Percentiles rank a stretch among this genome's conserved stretches.
Conservation (phyloP, 2,797 vertebrate species). For the Pogonophryne albipinna region DNA sequence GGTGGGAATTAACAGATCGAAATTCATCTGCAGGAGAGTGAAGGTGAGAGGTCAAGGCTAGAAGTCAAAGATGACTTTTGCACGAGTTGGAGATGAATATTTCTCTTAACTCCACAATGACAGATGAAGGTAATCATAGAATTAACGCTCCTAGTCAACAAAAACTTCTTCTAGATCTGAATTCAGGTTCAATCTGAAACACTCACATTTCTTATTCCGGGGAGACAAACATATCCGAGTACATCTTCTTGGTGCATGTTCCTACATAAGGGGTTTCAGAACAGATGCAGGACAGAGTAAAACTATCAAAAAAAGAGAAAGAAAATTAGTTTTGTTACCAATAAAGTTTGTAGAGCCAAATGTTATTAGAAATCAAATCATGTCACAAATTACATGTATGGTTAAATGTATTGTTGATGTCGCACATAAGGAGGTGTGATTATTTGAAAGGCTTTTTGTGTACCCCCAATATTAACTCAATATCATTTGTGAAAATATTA, state of each 20-base stretch:
- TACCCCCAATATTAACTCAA: no score
- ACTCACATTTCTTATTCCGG: constrained; percentile 86
- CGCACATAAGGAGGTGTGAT: no score
- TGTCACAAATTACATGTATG: no score
- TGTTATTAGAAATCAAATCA: no score
- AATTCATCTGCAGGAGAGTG: background rate
- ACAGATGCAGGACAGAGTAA: constrained; percentile 62
- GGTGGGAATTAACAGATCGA: constrained; percentile 31
- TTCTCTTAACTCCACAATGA: constrained; percentile 10
- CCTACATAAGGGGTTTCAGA: constrained; percentile 46
- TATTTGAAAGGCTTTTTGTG: no score
- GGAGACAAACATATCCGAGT: constrained; percentile 77
- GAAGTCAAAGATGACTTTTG: background rate
- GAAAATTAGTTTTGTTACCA: background rate
- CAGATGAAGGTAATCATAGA: no score
- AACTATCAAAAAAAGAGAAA: constrained; percentile 41
- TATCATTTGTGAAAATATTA: no score
- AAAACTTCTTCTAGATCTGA: background rate
- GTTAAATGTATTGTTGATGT: no score
- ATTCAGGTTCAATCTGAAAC: background rate
- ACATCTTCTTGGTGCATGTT: constrained; percentile 41
- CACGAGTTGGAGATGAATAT: constrained; percentile 15
- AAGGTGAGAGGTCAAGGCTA: constrained; percentile 32
- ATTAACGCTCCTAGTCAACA: background rate
- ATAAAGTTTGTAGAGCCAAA: no score